phyloP scores from a whole-genome alignment of 2,888 invertebrate species.

The Lasioglossum figueresi region DNA sequence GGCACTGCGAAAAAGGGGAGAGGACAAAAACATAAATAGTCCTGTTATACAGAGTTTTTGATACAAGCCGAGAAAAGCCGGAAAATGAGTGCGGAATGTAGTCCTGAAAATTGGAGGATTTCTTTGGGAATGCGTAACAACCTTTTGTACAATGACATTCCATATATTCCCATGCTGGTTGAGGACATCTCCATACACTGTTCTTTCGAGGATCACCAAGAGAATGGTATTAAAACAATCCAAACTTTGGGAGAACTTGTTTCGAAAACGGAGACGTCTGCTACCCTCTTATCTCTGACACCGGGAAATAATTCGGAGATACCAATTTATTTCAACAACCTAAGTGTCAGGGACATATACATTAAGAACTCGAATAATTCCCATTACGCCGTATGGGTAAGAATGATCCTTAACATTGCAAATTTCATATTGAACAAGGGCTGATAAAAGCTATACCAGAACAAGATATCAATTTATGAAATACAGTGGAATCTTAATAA shows the following conservation, averaged over 20 bases:
- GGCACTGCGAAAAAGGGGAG: not conserved
- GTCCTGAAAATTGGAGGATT: slow-evolving; percentile 20
- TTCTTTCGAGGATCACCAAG: slow-evolving; percentile 33
- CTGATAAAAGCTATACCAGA: not conserved
- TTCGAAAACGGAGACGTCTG: not conserved
- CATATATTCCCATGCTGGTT: slow-evolving; percentile 51
- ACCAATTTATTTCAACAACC: slow-evolving; percentile 35
- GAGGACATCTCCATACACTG: slow-evolving; percentile 45
- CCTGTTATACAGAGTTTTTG: not conserved
- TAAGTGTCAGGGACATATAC: slow-evolving; percentile 34
- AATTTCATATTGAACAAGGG: not conserved
- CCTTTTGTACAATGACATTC: slow-evolving; percentile 30
- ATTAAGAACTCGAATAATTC: slow-evolving; percentile 8
- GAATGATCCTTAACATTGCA: not conserved
- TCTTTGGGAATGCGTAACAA: slow-evolving; percentile 43
- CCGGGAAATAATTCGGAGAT: slow-evolving; percentile 30
- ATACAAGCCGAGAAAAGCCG: not conserved
- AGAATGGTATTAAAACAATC: slow-evolving; percentile 54
- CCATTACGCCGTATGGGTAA: slow-evolving; percentile 54
- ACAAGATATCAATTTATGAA: not conserved
- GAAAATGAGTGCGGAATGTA: not conserved
- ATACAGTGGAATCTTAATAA: not conserved
- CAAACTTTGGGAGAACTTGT: slow-evolving; percentile 59
- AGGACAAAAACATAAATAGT: not conserved
- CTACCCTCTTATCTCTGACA: slow-evolving; percentile 35